Evolutionary conservation across 2,797 vertebrate genomes (phyloP).

Genomic region (Helicolenus hilgendorfi): DNA sequence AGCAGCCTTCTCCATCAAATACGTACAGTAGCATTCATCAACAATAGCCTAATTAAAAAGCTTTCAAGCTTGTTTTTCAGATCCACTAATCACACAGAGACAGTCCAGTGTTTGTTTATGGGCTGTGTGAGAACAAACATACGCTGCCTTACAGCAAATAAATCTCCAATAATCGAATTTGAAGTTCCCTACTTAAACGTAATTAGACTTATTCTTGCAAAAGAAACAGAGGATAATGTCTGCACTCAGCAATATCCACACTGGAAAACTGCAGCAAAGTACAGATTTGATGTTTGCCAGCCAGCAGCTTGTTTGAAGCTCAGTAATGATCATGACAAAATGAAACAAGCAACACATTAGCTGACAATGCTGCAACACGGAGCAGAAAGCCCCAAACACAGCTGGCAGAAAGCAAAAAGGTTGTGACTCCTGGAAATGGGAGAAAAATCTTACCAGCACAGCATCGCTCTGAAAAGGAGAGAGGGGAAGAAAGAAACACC

Average conservation of each 20-base stretch:
- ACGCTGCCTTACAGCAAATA: slow-evolving; percentile 64
- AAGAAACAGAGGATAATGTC: slow-evolving; percentile 29
- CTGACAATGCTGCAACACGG: background rate
- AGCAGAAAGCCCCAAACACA: slow-evolving; percentile 2
- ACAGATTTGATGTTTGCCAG: slow-evolving; percentile 22
- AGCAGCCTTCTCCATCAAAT: slow-evolving; percentile 76
- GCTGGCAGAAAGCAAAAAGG: slow-evolving; percentile 1
- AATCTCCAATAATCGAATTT: slow-evolving; percentile 80
- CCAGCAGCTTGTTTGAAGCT: slow-evolving; percentile 12
- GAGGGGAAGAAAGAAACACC: background rate
- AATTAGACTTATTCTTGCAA: slow-evolving; percentile 68
- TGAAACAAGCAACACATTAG: slow-evolving; percentile 17
- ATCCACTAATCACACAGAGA: slow-evolving; percentile 80
- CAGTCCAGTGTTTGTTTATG: slow-evolving; percentile 75
- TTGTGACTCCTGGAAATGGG: slow-evolving; percentile 19
- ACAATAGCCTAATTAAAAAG: slow-evolving; percentile 90
- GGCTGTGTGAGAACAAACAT: slow-evolving; percentile 60
- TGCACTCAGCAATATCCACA: slow-evolving; percentile 36
- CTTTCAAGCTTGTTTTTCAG: slow-evolving; percentile 91
- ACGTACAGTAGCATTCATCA: slow-evolving; percentile 76
- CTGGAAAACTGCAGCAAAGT: slow-evolving; percentile 24
- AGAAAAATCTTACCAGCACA: background rate
- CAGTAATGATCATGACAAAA: slow-evolving; percentile 13
- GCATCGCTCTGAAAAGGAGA: background rate
- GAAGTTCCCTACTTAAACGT: slow-evolving; percentile 64